A percentile compares a stretch with the other conserved stretches of the same genome.
phyloP scores from a whole-genome alignment of 2,888 invertebrate species.

The Pinctada fucata region DNA sequence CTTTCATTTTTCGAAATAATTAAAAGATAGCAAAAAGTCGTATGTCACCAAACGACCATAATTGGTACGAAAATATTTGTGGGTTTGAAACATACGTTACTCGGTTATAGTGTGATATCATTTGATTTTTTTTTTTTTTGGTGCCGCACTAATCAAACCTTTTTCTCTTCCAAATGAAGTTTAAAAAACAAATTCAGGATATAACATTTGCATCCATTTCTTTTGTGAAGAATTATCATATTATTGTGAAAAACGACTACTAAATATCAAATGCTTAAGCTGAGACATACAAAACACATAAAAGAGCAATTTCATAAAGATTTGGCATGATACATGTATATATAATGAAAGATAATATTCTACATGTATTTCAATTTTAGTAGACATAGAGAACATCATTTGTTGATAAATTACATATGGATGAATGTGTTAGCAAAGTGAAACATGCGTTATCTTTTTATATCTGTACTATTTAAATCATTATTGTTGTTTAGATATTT shows the following conservation, averaged over 20 bases:
- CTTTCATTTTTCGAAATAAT: too few relatives aligned
- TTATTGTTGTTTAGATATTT: neutral
- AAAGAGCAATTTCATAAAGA: neutral
- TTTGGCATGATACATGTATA: neutral
- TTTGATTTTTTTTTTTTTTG: too few relatives aligned
- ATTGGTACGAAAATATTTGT: too few relatives aligned
- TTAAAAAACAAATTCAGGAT: neutral
- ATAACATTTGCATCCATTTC: neutral
- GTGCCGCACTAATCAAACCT: too few relatives aligned
- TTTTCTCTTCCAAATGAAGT: too few relatives aligned
- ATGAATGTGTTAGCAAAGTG: neutral
- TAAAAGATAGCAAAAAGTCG: too few relatives aligned
- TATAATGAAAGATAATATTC: neutral
- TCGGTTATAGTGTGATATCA: too few relatives aligned
- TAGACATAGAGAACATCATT: neutral
- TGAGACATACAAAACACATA: neutral
- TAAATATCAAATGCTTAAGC: too few relatives aligned
- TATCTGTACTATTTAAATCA: neutral
- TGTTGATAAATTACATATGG: neutral
- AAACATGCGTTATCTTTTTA: neutral
- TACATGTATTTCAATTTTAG: neutral
- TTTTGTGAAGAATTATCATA: neutral
- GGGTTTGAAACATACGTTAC: too few relatives aligned
- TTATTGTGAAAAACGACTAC: neutral
- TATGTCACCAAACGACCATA: too few relatives aligned